These are phyloP conservation scores for Pica pica DNA, from an alignment of 2,113 vertebrate species.

Conservation along the genomic window DNA sequence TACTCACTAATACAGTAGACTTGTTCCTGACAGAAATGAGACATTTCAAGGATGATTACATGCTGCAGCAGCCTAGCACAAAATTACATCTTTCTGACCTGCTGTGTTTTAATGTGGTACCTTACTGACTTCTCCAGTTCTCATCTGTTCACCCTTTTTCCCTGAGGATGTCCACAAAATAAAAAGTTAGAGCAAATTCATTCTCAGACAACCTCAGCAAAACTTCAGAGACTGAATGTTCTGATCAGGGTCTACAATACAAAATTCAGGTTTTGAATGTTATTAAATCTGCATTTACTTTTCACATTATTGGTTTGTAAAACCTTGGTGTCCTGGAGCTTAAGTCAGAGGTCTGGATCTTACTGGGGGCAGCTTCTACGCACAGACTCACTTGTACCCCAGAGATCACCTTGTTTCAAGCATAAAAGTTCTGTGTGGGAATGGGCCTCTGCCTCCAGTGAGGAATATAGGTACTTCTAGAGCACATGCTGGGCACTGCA, in stretches of 20 bases:
- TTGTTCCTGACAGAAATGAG: constrained; percentile 31
- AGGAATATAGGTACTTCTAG: not conserved
- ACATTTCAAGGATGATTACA: constrained; percentile 40
- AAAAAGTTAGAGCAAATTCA: not conserved
- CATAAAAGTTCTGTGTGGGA: not conserved
- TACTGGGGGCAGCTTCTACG: not conserved
- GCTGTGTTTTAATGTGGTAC: constrained; percentile 1
- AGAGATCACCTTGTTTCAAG: not conserved
- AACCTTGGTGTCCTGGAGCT: not conserved
- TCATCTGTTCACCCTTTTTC: not conserved
- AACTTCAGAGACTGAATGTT: not conserved
- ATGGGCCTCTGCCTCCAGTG: not conserved
- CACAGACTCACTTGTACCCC: not conserved
- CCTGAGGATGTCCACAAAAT: not conserved
- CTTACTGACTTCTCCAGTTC: not conserved
- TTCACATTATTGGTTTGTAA: not conserved
- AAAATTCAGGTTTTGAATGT: not conserved
- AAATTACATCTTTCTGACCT: constrained; percentile 31
- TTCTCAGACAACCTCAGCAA: not conserved
- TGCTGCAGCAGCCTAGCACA: constrained; percentile 19
- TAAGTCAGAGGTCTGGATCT: not conserved
- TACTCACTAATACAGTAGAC: not conserved
- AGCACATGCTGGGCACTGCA: not conserved
- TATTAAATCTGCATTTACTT: not conserved
- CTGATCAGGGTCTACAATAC: not conserved